phyloP scores from a whole-genome alignment of 2,113 vertebrate genomes.

The Erpornis zantholeuca region DNA sequence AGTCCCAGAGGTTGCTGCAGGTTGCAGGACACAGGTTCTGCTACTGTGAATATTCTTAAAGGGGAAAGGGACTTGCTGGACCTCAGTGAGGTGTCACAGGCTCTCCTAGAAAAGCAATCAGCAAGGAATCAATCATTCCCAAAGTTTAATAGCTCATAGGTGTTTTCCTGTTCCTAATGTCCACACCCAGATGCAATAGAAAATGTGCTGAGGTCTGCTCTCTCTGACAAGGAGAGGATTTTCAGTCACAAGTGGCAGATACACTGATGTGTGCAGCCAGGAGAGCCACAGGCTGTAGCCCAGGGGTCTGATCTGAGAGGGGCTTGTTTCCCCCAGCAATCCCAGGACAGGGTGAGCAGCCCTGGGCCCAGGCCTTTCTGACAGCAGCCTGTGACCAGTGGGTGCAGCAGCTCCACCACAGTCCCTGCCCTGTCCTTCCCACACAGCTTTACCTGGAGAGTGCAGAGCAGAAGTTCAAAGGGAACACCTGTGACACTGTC shows the following conservation, averaged over 20 bases:
- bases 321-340: fast-evolving
- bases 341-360: not conserved
- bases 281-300: not conserved
- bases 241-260: not conserved
- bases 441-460: not conserved
- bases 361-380: not conserved
- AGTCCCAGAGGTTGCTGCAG: not conserved
- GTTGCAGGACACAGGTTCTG: not conserved
- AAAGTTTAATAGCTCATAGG: not conserved
- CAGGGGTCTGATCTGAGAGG: not conserved
- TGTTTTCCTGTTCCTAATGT: not conserved
- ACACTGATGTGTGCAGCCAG: not conserved
- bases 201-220: not conserved
- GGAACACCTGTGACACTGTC: not conserved
- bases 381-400: not conserved
- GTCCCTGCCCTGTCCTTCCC: not conserved
- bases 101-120: not conserved
- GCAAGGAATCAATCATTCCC: not conserved
- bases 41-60: not conserved
- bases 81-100: not conserved
- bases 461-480: fast-evolving
- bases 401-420: not conserved
- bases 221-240: not conserved
- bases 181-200: not conserved
- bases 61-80: not conserved